phyloP scores from a whole-genome alignment of 2,797 vertebrate species.

The Coregonus sp. region DNA sequence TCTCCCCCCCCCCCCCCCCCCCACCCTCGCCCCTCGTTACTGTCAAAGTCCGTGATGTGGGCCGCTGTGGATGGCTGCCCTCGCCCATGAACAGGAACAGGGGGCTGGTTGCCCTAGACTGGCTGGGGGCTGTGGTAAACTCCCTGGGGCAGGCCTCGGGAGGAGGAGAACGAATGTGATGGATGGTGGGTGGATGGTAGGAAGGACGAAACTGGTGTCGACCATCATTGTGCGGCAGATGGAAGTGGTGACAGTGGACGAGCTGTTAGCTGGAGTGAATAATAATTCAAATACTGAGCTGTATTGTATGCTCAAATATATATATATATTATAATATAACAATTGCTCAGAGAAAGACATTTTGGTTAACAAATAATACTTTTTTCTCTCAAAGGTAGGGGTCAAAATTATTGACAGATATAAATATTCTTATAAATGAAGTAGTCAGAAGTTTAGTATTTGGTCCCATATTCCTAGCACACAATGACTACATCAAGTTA shows the following conservation, averaged over 20 bases:
- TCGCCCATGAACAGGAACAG: neutral
- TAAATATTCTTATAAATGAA: no score
- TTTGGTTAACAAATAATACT: no score
- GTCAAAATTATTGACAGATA: no score
- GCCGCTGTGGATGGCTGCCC: slow-evolving; percentile 21
- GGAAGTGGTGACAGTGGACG: neutral
- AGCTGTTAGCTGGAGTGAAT: neutral
- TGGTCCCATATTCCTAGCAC: no score
- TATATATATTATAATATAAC: no score
- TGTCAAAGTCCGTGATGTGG: slow-evolving; percentile 47
- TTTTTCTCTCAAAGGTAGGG: no score
- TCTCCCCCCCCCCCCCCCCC: slow-evolving; percentile 28
- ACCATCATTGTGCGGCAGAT: neutral
- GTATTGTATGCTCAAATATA: no score
- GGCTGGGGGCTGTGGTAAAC: neutral
- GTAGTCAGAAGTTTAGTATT: no score
- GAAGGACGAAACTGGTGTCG: no score
- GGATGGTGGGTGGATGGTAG: neutral
- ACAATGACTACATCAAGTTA: no score
- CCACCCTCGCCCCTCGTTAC: slow-evolving; percentile 49
- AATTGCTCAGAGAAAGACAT: no score
- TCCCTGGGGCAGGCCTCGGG: neutral
- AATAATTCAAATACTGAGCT: no score
- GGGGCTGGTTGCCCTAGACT: neutral
- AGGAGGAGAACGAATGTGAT: neutral